Base-by-base conservation (phyloP, 2,888 invertebrate genomes). In the Diplolepis rosae region DNA sequence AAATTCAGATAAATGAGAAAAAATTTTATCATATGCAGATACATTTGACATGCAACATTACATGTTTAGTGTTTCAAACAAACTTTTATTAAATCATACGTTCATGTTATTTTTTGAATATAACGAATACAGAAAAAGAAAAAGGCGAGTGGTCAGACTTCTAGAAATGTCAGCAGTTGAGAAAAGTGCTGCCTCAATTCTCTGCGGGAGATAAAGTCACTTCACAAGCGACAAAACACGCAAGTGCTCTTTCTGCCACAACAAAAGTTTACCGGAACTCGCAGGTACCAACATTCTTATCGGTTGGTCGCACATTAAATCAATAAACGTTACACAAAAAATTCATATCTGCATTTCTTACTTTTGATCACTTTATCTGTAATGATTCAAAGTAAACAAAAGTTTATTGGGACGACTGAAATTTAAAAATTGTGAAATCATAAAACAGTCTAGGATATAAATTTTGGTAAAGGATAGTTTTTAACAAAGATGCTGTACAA, bases 201-300 rank as follows among this genome's bases (percentile, higher is more conserved):
- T 35, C 39, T 24, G 24, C 39, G 56, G 56, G 56, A 35, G 39
- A 35, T 61, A 39, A 61, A 24, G 56, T 61, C n/a, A 61, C 39
- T 39, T 61, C n/a, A 22, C 35, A 39, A 61, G 56, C 24, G 56
- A 39, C 39, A 39, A 61, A 61, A 27, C 56, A 61, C 56, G 56
- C 56, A 7, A 61, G 39, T 56, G n/a, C 24, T 39, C 39, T 39
- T 27, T 39, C 22, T 39, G n/a, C 24, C 56, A 61, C 24, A 22
- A 35, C 35, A 61, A 61, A 61, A 61, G n/a, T 61, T 61, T 61
- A 35, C 39, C 35, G 24, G 39, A 39, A 39, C 22, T 61, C n/a
- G 39, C n/a, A 61, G 6, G 39, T 24, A 61, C n/a, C 24, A 39
- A 61, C 56, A 27, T 22, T 61, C 7, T 61, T 61, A 61, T 61